A percentile compares a stretch with the other conserved stretches of the same genome.
These are phyloP conservation scores for Heliconius charithonia DNA, from an alignment of 2,888 invertebrate genomes.

Conservation along the genomic window DNA sequence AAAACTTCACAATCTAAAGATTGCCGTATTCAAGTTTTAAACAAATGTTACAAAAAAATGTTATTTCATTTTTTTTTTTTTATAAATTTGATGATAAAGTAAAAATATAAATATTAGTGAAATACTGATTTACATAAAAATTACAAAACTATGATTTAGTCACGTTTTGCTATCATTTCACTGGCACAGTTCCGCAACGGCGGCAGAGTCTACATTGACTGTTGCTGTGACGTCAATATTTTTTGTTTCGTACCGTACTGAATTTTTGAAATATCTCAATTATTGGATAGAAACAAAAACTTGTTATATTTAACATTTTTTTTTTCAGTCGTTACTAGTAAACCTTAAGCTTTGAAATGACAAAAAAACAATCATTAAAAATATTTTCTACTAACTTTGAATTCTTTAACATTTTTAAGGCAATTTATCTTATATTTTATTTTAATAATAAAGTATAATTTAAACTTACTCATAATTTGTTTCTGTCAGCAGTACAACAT, in stretches of 20 bases:
- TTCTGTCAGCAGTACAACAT: conserved; percentile 44
- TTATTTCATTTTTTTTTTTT: no score
- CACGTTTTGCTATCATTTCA: conserved; percentile 39
- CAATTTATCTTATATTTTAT: neutral
- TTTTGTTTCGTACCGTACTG: neutral
- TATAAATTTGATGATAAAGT: neutral
- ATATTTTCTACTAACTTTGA: no score
- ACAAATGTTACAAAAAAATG: no score
- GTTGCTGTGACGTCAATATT: conserved; percentile 6
- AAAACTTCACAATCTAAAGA: no score
- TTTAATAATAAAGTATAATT: neutral
- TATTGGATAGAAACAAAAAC: neutral
- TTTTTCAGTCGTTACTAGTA: no score
- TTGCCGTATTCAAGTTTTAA: no score
- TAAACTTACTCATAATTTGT: neutral
- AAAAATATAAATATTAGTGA: conserved; percentile 11
- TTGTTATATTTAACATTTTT: neutral
- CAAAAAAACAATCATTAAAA: no score
- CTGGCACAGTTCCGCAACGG: conserved; percentile 35
- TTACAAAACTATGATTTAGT: conserved; percentile 41
- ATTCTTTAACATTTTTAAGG: no score
- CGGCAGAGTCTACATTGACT: conserved; percentile 23
- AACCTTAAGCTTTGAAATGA: no score
- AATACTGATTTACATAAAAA: conserved; percentile 25
- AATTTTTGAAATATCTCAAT: neutral